Base-by-base conservation (phyloP, 2,888 invertebrate genomes). In the Formica aserva region DNA sequence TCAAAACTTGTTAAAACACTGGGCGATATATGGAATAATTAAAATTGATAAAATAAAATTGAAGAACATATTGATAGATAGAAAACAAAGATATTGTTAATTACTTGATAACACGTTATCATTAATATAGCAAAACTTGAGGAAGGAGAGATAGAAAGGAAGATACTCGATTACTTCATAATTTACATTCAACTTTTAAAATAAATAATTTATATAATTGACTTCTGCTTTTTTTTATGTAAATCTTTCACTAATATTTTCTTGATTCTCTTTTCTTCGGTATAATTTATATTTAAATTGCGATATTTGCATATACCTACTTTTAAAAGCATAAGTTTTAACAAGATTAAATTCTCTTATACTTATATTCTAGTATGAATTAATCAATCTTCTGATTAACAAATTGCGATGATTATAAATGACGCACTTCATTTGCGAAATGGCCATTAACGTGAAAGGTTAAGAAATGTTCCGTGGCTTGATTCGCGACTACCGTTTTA, bases 401-500 rank as follows among this genome's bases (percentile, higher is more conserved):
- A 67, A 69, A 77, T 77, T 55, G 1, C 69, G 55, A 57, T 77
- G 38, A 77, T 77, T 77, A 77, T 69, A 41, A 69, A 22, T 55
- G 38, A 9, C 35, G 55, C 41, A 29, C 55, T 67, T 77, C 38
- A 77, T 67, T 55, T 57, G 18, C 41, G 55, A 2, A 22, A 62
- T 22, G 26, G 60, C 48, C 62, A 63, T 80, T 80, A 74, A 35
- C 57, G 69, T 29, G 74, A 85, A 85, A 82, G 75, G 76, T 77
- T 38, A 35, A 81, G 52, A 57, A 52, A 41, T 13, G 45, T 75
- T 71, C 83, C 86, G 85, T 86, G 80, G 82, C 85, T 82, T 75
- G 85, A 85, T 80, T 88, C 89, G 82, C 87, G 86, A 89, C 90
- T 88, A 82, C 84, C 90, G 87, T 91, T 93, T 88, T 85, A 89